A percentile compares a stretch with the other conserved stretches of the same genome.
Conservation (phyloP, 2,113 vertebrate genomes). For the Galbula dea region DNA sequence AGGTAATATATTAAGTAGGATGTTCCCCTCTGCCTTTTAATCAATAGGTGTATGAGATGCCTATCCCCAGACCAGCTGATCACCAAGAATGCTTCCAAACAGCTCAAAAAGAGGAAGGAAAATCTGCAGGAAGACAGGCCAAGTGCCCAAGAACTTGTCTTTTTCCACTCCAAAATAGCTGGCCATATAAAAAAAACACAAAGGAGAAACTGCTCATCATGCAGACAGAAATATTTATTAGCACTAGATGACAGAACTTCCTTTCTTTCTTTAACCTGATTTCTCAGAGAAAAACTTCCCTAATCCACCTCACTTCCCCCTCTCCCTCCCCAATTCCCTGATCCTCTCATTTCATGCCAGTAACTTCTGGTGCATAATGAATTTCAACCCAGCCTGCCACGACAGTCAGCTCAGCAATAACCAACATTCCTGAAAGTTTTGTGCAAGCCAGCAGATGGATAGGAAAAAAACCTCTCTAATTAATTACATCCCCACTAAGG, state of each 20-base stretch:
- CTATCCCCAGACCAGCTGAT: neutral
- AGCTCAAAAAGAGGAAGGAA: neutral
- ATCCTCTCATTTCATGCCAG: slow-evolving; percentile 3
- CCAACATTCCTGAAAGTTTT: slow-evolving; percentile 55
- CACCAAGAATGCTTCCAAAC: neutral
- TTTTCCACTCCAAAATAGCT: neutral
- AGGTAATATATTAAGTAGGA: neutral
- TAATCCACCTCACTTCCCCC: neutral
- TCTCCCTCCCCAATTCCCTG: neutral
- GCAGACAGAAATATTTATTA: neutral
- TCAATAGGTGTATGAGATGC: neutral
- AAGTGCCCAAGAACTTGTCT: neutral
- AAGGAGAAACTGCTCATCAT: neutral
- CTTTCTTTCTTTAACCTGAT: neutral
- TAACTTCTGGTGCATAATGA: neutral
- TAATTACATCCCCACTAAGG: slow-evolving; percentile 44
- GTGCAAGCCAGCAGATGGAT: slow-evolving; percentile 34
- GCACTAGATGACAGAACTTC: neutral
- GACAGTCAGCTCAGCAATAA: neutral
- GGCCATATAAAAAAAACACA: neutral
- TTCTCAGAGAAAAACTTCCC: neutral
- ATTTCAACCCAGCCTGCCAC: neutral
- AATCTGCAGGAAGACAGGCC: neutral
- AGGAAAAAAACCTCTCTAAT: slow-evolving; percentile 36
- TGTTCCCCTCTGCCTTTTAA: neutral